Percentiles rank a stretch among this genome's conserved stretches.
phyloP scores from a whole-genome alignment of 2,797 vertebrate genomes.

The Cynopterus sphinx region DNA sequence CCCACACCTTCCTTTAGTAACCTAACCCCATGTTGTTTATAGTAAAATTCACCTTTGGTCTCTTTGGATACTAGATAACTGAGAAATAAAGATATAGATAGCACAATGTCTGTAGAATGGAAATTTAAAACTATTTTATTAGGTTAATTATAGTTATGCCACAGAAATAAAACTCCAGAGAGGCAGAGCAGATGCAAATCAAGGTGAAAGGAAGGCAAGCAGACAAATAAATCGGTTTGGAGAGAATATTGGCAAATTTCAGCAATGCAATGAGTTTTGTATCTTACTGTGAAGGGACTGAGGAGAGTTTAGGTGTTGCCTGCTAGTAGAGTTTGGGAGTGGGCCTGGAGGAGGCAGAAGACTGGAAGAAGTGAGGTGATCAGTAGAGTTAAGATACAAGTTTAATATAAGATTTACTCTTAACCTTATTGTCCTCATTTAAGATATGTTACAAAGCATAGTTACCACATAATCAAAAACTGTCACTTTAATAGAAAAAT shows the following conservation, averaged over 20 bases:
- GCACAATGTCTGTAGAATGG: not conserved
- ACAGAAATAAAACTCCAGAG: not conserved
- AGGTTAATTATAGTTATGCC: not conserved
- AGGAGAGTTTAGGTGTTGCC: not conserved
- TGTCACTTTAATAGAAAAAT: slow-evolving; percentile 21
- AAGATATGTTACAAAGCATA: not conserved
- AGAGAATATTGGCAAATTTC: not conserved
- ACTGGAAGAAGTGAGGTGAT: not conserved
- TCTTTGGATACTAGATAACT: not conserved
- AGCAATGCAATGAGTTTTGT: not conserved
- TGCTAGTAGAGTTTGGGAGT: not conserved
- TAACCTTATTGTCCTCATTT: not conserved
- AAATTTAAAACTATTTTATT: not conserved
- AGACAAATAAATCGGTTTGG: not conserved
- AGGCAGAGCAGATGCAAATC: not conserved
- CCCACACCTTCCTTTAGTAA: not conserved
- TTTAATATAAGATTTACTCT: not conserved
- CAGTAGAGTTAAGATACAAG: not conserved
- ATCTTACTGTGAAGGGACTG: not conserved
- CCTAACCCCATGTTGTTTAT: not conserved
- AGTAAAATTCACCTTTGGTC: not conserved
- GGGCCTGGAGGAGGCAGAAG: not conserved
- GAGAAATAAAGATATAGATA: not conserved
- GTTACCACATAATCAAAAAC: not conserved
- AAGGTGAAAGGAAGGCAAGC: not conserved